Base-by-base conservation (phyloP, 2,888 invertebrate genomes). In the Argynnis bischoffii region DNA sequence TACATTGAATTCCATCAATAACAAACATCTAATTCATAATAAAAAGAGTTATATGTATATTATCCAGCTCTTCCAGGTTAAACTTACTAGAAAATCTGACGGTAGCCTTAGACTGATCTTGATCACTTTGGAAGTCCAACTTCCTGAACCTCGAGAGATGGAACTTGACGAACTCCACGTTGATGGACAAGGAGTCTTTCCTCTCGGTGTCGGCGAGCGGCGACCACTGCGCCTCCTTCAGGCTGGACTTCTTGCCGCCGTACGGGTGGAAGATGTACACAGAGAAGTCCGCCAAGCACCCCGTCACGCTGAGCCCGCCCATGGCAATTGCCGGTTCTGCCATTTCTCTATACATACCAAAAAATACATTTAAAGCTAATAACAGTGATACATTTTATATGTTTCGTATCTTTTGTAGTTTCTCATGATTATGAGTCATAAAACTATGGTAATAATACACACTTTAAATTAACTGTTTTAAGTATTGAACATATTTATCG, bases 251-350 rank as follows among this genome's bases (percentile, higher is more conserved):
- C 87, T 98, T 98, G 60, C 96, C 97, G 8, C 99, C 99, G 84
- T 99, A 99, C 0, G 99, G 99, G 92, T 99, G 99, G 92, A 99
- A 99, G 80, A 99, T 98, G 88, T 98, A 99, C 3, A 99, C 96
- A 2, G 98, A 98, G 91, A 99, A 99, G 89, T 99, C 99, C 0
- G 98, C 98, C 70, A 99, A 94, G 79, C 98, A 98, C 0, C 98
- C 99, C 0, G 99, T 99, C 6, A 99, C 97, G 85, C 99, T 98
- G 2, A 98, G 93, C 0, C 98, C 98, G 46, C 97, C 98, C 79
- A 95, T 95, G 0, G 96, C 96, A 2, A 95, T 95, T 0, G 95
- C 94, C 0, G 94, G 94, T 18, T 87, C 92, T 5, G 93, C 92
- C 79, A 94, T 94, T 78, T 95, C 94, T 76, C 94, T 94, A 80